Conservation (phyloP, 1,140 invertebrate species). For the Magallana angulata region DNA sequence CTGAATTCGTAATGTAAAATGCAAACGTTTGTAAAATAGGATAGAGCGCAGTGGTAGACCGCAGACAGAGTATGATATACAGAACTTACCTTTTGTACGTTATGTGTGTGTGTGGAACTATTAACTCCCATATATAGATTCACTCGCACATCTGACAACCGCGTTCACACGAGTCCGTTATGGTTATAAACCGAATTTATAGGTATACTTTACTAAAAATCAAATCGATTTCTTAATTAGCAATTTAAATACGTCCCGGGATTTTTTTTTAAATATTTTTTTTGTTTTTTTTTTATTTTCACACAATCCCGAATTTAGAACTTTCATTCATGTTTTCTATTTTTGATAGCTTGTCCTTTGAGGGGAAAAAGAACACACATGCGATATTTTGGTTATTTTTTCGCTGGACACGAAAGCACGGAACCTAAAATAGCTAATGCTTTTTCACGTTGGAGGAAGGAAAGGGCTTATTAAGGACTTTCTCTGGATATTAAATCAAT, state of each 20-base stretch:
- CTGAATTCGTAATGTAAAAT: too few relatives aligned
- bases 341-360: not conserved
- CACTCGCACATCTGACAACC: not conserved
- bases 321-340: constrained; percentile 9
- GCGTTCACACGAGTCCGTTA: not conserved
- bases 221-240: constrained; percentile 31
- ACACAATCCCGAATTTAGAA: not conserved
- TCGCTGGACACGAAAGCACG: constrained; percentile 2
- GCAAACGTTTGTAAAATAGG: too few relatives aligned
- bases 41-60: too few relatives aligned
- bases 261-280: too few relatives aligned
- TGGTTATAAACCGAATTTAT: not conserved
- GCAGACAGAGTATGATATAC: too few relatives aligned
- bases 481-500: constrained; percentile 34
- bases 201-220: not conserved
- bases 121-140: constrained; percentile 3
- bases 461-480: not conserved
- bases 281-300: not conserved
- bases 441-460: not conserved
- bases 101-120: not conserved
- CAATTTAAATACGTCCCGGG: constrained; percentile 13
- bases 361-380: not conserved
- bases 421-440: not conserved
- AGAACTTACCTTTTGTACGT: not conserved
- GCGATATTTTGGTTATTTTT: not conserved